These are phyloP conservation scores for Beroe ovata DNA, from an alignment of 37 sponge, comb jelly and placozoan genomes.

Conservation along the genomic window DNA sequence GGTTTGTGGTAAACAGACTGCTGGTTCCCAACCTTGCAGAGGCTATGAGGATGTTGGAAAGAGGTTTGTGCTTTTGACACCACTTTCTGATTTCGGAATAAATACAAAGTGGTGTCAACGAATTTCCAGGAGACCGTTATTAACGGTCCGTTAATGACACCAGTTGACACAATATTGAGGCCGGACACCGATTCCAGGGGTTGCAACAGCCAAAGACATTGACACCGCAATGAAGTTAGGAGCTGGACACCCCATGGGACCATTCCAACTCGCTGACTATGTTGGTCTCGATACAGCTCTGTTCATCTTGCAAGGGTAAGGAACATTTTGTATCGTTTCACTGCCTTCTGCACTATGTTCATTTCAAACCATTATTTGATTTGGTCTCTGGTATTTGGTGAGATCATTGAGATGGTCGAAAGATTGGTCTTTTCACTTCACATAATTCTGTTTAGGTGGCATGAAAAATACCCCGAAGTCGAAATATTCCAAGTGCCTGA, in stretches of 20 bases:
- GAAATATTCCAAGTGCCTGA: conserved; percentile 81
- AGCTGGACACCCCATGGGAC: conserved; percentile 98
- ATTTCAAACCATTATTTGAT: too few species aligned
- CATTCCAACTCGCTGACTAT: conserved; percentile 90
- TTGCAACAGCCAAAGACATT: conserved; percentile 84
- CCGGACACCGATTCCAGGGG: conserved; percentile 74
- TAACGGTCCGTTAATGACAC: too few species aligned
- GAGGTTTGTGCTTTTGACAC: too few species aligned
- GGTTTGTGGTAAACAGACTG: conserved; percentile 93
- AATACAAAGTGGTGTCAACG: too few species aligned
- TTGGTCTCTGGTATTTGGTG: not conserved
- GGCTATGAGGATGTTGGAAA: conserved; percentile 83
- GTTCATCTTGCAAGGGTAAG: conserved; percentile 84
- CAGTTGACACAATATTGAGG: too few species aligned
- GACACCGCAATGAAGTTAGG: conserved; percentile 97
- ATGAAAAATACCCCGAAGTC: conserved; percentile 79
- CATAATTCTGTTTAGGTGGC: conserved; percentile 75
- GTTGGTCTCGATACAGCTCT: conserved; percentile 89
- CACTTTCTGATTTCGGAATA: too few species aligned
- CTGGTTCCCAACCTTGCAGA: conserved; percentile 91
- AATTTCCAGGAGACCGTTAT: too few species aligned
- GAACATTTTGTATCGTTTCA: too few species aligned
- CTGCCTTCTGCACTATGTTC: too few species aligned
- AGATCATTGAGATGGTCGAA: not conserved
- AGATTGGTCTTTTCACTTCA: not conserved